Evolutionary conservation across 2,113 vertebrate genomes (phyloP).

Genomic region (Callospermophilus lateralis): DNA sequence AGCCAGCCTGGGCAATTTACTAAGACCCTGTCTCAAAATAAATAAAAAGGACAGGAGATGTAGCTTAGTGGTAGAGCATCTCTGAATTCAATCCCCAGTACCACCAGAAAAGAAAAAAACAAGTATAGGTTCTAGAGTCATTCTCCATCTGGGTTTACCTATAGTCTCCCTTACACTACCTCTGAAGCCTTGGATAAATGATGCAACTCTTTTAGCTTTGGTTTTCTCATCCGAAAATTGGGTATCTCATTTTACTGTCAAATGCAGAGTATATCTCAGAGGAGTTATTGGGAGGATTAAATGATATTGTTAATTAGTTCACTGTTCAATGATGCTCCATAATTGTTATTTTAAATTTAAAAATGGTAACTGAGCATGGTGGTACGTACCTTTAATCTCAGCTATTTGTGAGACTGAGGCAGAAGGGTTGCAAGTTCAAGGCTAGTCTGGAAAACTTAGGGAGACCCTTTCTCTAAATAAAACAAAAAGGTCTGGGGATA

Average conservation of each 20-base stretch:
- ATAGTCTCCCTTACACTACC: background rate
- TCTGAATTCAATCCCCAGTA: no score
- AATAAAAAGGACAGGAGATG: no score
- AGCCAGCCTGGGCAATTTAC: no score
- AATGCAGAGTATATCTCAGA: slow-evolving; percentile 17
- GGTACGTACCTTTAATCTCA: background rate
- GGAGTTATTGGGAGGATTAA: slow-evolving; percentile 1
- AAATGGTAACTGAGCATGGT: background rate
- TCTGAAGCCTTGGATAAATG: background rate
- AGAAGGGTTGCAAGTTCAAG: background rate
- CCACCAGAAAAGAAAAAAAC: no score
- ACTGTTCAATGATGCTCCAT: background rate
- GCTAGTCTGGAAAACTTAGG: background rate
- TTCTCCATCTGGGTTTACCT: background rate
- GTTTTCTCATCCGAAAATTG: slow-evolving; percentile 53
- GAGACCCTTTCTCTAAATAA: background rate
- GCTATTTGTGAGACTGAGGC: background rate
- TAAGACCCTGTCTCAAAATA: no score
- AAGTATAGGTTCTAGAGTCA: background rate
- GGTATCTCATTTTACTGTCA: slow-evolving; percentile 41
- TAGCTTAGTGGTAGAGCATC: no score
- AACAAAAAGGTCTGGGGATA: background rate
- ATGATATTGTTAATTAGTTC: slow-evolving; percentile 15
- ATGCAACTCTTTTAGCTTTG: background rate
- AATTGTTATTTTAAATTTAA: slow-evolving; percentile 47